phyloP scores from a whole-genome alignment of 1,140 invertebrate species.

The Procambarus clarkii region DNA sequence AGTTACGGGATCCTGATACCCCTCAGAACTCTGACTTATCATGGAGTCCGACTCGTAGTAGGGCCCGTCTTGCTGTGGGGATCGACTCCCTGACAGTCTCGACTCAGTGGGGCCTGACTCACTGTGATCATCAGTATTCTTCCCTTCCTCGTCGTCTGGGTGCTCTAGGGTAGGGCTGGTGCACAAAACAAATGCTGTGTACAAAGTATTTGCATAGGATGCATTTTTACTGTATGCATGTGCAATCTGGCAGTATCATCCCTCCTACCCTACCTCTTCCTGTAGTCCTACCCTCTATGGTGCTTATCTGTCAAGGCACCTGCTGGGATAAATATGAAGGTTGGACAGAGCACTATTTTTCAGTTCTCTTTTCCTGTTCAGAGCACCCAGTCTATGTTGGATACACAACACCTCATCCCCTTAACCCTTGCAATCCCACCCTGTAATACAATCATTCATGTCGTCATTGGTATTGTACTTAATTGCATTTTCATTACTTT shows the following conservation, averaged over 20 bases:
- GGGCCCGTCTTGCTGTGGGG: not conserved
- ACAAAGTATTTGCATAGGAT: conserved; percentile 68
- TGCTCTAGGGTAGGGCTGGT: conserved; percentile 69
- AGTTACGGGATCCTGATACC: conserved; percentile 31
- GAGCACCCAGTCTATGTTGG: conserved; percentile 67
- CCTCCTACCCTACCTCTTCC: conserved; percentile 28
- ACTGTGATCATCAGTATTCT: conserved; percentile 66
- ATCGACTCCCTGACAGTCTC: not conserved
- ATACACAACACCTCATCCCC: conserved; percentile 51
- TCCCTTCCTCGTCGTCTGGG: conserved; percentile 64
- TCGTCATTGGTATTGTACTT: conserved; percentile 69
- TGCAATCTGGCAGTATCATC: conserved; percentile 60
- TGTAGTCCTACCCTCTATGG: conserved; percentile 29
- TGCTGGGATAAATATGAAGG: conserved; percentile 20
- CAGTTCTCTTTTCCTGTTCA: conserved; percentile 46
- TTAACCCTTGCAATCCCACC: conserved; percentile 56
- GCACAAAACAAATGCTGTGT: conserved; percentile 69
- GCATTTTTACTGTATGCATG: conserved; percentile 58
- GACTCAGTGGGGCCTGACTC: conserved; percentile 47
- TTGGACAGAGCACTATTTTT: conserved; percentile 59
- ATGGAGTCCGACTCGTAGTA: not conserved
- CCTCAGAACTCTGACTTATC: conserved; percentile 30
- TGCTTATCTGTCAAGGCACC: conserved; percentile 45
- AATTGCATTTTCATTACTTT: conserved; percentile 70
- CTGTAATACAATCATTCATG: conserved; percentile 69